These are phyloP conservation scores for Ammodytes marinus DNA, from an alignment of 2,113 vertebrate genomes.

Conservation along the genomic window DNA sequence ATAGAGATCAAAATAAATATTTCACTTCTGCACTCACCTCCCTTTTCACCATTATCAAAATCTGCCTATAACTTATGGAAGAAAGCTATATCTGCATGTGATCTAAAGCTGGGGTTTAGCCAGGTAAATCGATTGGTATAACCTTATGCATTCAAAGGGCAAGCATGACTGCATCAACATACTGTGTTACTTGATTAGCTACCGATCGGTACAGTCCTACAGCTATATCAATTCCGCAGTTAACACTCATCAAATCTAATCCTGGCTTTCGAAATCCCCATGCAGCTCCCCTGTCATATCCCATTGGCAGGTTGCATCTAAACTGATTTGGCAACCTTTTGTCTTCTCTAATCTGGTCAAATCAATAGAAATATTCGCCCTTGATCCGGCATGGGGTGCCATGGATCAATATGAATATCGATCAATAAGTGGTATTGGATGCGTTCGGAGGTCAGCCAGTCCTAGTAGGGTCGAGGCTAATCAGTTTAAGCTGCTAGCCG, in stretches of 20 bases:
- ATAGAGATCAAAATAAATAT: background rate
- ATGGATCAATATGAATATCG: conserved; percentile 82
- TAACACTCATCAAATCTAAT: conserved; percentile 81
- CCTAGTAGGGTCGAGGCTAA: conserved; percentile 80
- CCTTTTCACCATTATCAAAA: conserved; percentile 16
- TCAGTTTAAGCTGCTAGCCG: conserved; percentile 79
- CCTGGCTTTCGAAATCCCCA: conserved; percentile 56
- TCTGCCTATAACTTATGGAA: conserved; percentile 10
- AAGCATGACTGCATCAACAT: conserved; percentile 66
- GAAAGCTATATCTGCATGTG: conserved; percentile 16
- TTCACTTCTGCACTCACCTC: conserved; percentile 8
- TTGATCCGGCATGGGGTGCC: conserved; percentile 69
- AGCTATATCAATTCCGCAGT: conserved; percentile 78
- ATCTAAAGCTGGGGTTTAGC: conserved; percentile 43
- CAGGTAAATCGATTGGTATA: conserved; percentile 52
- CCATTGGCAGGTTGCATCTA: conserved; percentile 72
- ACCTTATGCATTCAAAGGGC: conserved; percentile 71
- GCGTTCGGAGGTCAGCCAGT: conserved; percentile 75
- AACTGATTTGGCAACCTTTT: conserved; percentile 84
- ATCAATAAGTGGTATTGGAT: conserved; percentile 85
- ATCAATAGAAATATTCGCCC: conserved; percentile 80
- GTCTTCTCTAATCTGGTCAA: conserved; percentile 81
- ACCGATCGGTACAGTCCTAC: conserved; percentile 49
- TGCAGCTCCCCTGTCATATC: conserved; percentile 77
- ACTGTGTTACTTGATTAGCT: conserved; percentile 74